Base-by-base conservation (phyloP, 2,888 invertebrate species). In the Ectobius pallidus region DNA sequence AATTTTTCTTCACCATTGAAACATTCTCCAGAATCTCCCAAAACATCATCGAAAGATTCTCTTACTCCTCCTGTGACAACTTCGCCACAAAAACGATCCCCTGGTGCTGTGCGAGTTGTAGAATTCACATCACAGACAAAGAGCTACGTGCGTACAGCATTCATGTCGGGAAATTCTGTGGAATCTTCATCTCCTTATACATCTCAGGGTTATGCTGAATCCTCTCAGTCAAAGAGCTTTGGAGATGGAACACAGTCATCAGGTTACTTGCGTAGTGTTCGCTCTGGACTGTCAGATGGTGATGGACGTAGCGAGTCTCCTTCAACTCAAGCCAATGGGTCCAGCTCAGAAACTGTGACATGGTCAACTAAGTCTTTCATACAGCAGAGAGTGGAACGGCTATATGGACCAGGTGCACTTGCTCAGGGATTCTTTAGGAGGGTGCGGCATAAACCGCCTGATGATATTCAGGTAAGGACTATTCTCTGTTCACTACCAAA, bases 391-490 rank as follows among this genome's bases (percentile, higher is more conserved):
- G 95, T 96, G 0, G 96, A 96, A 79, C 86, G 95, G 69, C 84
- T 96, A 1, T 96, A 95, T 80, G 96, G 96, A 0, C 94, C 94
- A 3, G 93, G 94, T 3, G 94, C 95, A 1, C 81, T 95, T 39
- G 94, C 94, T 1, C 94, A 94, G 81, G 93, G 93, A 0, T 94
- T 94, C 81, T 92, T 94, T 81, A 90, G 90, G 77, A 88, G 89
- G 77, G 88, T 88, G 18, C 68, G 62, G 7, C 61, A 34, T 4
- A 69, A 49, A 44, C 58, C 70, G 30, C 34, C 44, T 30, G 72
- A 58, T 25, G 62, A 70, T 27, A 44, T 58, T 1, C 67, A 68
- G 72, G 72, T 72, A 72, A 44, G n/a, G 2, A 11, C 34, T 34
- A 7, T 34, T 34, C n/a, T n/a, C n/a, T n/a, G n/a, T n/a, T n/a